Base-by-base conservation (phyloP, 2,888 invertebrate genomes). In the Metacarcinus magister region DNA sequence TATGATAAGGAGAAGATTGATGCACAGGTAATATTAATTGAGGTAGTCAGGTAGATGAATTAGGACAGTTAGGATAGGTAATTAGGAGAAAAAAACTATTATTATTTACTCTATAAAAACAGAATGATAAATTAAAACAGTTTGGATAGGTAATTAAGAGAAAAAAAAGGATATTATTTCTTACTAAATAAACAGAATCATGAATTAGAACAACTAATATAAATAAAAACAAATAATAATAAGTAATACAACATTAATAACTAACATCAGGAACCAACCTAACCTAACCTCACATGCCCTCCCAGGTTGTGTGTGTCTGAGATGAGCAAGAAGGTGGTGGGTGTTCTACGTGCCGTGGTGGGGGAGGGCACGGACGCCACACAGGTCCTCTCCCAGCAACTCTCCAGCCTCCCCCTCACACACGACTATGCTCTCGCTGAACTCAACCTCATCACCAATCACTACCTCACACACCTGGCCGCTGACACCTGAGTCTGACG, bases 391-490 rank as follows among this genome's bases (percentile, higher is more conserved):
- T 97, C 98, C 0, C 98, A 98, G 87, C 97, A 98, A 92, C 97
- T 98, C 23, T 97, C 98, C 2, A 97, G 98, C 90, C 97, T 98
- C 96, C 98, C 98, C 1, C 97, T 98, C 97, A 98, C 98, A 16
- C 98, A 98, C 97, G 98, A 98, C 97, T 98, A 98, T 97, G 97
- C 98, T 3, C 97, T 98, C 94, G 98, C 98, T 97, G 98, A 98
- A 97, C 97, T 98, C 54, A 96, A 96, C 67, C 94, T 96, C 23
- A 82, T 97, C 75, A 97, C 96, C 32, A 96, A 94, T 8, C 96
- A 96, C 75, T 97, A 97, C 89, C 96, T 97, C 39, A 95, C 96
- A 43, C 95, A 95, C 93, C 82, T 96, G 23, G 46, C 94, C 82
- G 94, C 96, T 0, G 94, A 96, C 39, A 67, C 92, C 44, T 96